phyloP scores from a whole-genome alignment of 2,888 invertebrate species.

The Aplocera efformata region DNA sequence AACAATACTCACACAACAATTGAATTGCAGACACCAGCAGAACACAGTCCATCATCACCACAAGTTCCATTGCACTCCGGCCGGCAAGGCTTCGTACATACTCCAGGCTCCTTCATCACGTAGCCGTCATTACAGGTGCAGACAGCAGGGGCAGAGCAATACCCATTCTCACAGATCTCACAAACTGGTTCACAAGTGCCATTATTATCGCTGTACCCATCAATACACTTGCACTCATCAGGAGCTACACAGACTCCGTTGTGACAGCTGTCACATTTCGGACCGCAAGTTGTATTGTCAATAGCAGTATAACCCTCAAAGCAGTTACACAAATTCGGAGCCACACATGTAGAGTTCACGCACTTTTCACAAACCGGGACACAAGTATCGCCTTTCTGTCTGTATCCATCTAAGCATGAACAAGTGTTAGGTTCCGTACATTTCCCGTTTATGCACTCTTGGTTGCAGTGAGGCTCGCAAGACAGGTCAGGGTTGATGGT shows the following conservation, averaged over 20 bases:
- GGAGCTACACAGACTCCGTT: slow-evolving; percentile 31
- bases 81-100: slow-evolving; percentile 35
- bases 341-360: slow-evolving; percentile 31
- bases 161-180: slow-evolving; percentile 23
- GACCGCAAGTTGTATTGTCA: slow-evolving; percentile 18
- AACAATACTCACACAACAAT: slow-evolving; percentile 15
- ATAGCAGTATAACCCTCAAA: slow-evolving; percentile 25
- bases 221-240: slow-evolving; percentile 22
- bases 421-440: slow-evolving; percentile 51
- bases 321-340: slow-evolving; percentile 36
- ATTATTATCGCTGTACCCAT: slow-evolving; percentile 13
- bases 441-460: slow-evolving; percentile 49
- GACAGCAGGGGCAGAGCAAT: slow-evolving; percentile 24
- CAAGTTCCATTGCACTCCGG: slow-evolving; percentile 33
- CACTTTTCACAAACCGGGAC: slow-evolving; percentile 19
- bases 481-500: slow-evolving; percentile 33
- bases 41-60: slow-evolving; percentile 25
- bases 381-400: slow-evolving; percentile 6
- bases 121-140: slow-evolving; percentile 27
- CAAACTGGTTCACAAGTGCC: slow-evolving; percentile 19
- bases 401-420: slow-evolving; percentile 34
- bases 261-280: slow-evolving; percentile 22
- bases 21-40: slow-evolving; percentile 11
- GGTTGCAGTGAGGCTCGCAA: slow-evolving; percentile 36
- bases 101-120: slow-evolving; percentile 5